These are phyloP conservation scores for Ramphastos sulfuratus DNA, from an alignment of 2,113 vertebrate genomes.

Conservation along the genomic window DNA sequence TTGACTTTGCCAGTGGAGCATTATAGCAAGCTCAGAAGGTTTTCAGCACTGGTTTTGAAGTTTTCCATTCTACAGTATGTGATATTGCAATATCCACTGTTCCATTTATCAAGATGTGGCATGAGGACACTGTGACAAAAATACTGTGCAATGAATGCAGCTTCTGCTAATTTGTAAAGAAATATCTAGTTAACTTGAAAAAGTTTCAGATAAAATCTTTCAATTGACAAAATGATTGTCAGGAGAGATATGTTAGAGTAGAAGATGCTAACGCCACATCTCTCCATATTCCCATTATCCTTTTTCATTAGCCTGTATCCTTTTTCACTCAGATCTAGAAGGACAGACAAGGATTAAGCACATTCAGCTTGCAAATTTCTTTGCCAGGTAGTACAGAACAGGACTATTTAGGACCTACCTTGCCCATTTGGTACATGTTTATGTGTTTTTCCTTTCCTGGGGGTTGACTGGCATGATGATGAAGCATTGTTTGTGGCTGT, in stretches of 20 bases:
- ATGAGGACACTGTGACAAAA: neutral
- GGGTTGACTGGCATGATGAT: constrained; percentile 95
- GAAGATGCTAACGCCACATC: neutral
- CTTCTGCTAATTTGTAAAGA: neutral
- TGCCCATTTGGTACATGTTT: constrained; percentile 92
- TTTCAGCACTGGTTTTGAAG: neutral
- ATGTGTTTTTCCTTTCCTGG: constrained; percentile 91
- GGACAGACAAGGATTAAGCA: neutral
- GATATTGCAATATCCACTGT: neutral
- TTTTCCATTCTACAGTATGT: neutral
- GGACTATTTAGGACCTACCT: constrained; percentile 74
- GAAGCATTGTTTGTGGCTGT: constrained; percentile 82
- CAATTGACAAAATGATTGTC: neutral
- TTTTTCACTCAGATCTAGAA: neutral
- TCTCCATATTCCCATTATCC: neutral
- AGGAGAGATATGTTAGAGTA: neutral
- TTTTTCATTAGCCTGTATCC: no score
- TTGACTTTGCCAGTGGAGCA: neutral
- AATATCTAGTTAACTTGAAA: neutral
- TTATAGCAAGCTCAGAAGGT: neutral
- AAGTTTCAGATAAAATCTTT: neutral
- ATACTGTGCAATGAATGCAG: neutral
- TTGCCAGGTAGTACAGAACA: neutral
- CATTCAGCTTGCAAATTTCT: neutral
- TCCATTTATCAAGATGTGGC: neutral